Evolutionary conservation across 2,113 vertebrate genomes (phyloP).

Genomic region (mouse (Mus musculus)): GRCm39 chr9:58963001-58963500

Average conservation of each 20-base stretch:
- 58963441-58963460: not conserved
- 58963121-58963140: not conserved
- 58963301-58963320: too few relatives aligned
- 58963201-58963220: not conserved
- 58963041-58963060: not conserved
- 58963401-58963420: conserved; percentile 44
- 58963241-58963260: not conserved
- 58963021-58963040: not conserved
- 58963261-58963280: not conserved
- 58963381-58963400: conserved; percentile 9
- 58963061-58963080: not conserved
- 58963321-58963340: not conserved
- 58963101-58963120: not conserved
- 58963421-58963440: conserved; percentile 1
- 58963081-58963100: not conserved
- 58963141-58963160: too few relatives aligned
- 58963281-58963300: not conserved
- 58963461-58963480: conserved; percentile 7
- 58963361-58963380: not conserved
- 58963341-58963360: not conserved
- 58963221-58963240: not conserved
- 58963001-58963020: not conserved
- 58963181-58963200: not conserved
- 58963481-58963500: not conserved
- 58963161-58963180: too few relatives aligned